Evolutionary conservation across 2,888 invertebrate genomes (phyloP), one percentile per base, ranked within the genome.

Genomic region (Zootermopsis nevadensis): DNA sequence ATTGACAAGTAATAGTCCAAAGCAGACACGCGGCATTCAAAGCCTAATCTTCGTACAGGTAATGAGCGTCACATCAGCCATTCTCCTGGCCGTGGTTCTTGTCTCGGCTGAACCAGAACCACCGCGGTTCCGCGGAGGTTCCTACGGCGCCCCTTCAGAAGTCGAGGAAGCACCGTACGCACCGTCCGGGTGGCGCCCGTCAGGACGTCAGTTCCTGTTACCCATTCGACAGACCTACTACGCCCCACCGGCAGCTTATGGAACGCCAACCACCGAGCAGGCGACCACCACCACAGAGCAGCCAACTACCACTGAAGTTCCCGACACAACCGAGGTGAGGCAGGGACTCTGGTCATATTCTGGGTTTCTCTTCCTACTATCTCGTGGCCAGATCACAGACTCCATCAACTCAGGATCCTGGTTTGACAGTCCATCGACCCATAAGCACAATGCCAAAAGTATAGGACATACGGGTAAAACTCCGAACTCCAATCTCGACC

Each of bases 131-230:
- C 53, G 77, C 77, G 15, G 12, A 10, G 35, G n/a, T 33, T 74
- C 74, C 82, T 86, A 76, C 84, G 82, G 77, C 83, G 55, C 86
- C 85, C 87, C 87, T 15, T 87, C 88, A 24, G 77, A 85, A 60
- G 88, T 86, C 0, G 82, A 79, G 33, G 66, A n/a, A 30, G 83
- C 83, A 4, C 89, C 90, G 2, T 90, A 90, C 86, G 87, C 89
- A 1, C 86, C 90, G 2, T 86, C 89, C 8, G 90, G 90, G 15
- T 90, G 89, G 89, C 89, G 88, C 55, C 90, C 91, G 22, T 86
- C 87, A 35, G 89, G 88, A 24, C 86, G 87, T 33, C 87, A 88
- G 6, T 89, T 90, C 79, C 86, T 87, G 38, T 83, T 90, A n/a
- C 90, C 90, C 19, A 38, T 53, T 15, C 69, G 85, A 7, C 79